These are phyloP conservation scores for Fabriciana adippe DNA, from an alignment of 2,888 invertebrate genomes.

Conservation along the genomic window DNA sequence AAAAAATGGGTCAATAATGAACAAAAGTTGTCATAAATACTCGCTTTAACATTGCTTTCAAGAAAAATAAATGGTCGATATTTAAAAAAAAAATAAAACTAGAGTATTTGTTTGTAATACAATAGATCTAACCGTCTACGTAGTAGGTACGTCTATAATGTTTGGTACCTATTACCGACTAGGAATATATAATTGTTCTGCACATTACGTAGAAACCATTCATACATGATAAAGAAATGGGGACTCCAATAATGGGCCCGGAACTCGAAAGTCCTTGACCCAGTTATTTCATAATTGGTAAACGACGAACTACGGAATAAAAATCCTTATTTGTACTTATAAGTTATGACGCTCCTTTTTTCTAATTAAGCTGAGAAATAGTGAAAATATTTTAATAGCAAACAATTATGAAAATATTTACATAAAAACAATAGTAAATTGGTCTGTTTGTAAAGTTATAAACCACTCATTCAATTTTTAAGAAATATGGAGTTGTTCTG, in stretches of 20 bases:
- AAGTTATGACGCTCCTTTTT: background rate
- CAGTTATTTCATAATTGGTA: conserved; percentile 1
- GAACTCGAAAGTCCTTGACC: conserved; percentile 18
- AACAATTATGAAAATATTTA: background rate
- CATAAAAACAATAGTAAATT: no score
- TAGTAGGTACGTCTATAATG: background rate
- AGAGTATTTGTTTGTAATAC: background rate
- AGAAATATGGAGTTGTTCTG: no score
- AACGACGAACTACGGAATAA: conserved; percentile 10
- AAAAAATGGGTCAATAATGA: no score
- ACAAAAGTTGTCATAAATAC: background rate
- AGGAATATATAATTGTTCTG: conserved; percentile 10
- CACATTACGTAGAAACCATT: conserved; percentile 15
- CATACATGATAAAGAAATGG: conserved; percentile 16
- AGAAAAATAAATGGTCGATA: no score
- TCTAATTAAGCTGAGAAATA: background rate
- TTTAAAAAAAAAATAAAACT: background rate
- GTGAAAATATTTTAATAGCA: background rate
- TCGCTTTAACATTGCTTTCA: no score
- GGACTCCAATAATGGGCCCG: conserved; percentile 13
- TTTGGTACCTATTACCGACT: background rate
- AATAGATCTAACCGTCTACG: background rate
- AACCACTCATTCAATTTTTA: no score
- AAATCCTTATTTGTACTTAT: conserved; percentile 5
- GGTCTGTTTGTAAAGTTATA: no score